These are phyloP conservation scores for Dendronephthya gigantea DNA, from an alignment of 64 coral and sea anemone species.

Conservation along the genomic window DNA sequence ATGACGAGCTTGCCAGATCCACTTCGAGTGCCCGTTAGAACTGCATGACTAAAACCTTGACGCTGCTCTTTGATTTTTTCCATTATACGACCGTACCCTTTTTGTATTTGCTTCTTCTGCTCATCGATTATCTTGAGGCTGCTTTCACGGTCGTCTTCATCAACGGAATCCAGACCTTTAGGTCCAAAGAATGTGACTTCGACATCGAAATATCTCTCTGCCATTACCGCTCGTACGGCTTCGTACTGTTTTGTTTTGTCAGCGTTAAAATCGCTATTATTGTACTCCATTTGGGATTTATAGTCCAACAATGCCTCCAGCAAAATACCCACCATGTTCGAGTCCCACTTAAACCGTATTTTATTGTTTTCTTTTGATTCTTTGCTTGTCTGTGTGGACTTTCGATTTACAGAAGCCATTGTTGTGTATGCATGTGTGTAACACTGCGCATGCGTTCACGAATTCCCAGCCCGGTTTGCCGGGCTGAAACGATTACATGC, in stretches of 20 bases:
- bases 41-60: neutral
- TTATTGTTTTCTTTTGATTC: too few relatives aligned
- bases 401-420: too few relatives aligned
- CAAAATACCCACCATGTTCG: neutral
- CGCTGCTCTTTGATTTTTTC: neutral
- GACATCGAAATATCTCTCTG: constrained; percentile 7
- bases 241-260: constrained; percentile 31
- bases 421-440: too few relatives aligned
- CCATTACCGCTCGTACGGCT: constrained; percentile 27
- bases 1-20: neutral
- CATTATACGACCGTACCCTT: neutral
- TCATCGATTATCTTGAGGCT: neutral
- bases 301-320: neutral
- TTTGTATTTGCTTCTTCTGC: neutral
- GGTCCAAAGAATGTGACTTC: constrained; percentile 16
- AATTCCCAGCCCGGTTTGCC: too few relatives aligned
- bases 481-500: too few relatives aligned
- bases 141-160: neutral
- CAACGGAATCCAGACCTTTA: neutral
- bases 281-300: constrained; percentile 25
- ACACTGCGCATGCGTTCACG: too few relatives aligned
- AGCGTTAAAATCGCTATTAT: constrained; percentile 31
- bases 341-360: constrained; percentile 32
- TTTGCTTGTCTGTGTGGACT: too few relatives aligned
- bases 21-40: neutral